These are phyloP conservation scores for Phorcus lineatus DNA, from an alignment of 2,888 invertebrate species.

Conservation along the genomic window DNA sequence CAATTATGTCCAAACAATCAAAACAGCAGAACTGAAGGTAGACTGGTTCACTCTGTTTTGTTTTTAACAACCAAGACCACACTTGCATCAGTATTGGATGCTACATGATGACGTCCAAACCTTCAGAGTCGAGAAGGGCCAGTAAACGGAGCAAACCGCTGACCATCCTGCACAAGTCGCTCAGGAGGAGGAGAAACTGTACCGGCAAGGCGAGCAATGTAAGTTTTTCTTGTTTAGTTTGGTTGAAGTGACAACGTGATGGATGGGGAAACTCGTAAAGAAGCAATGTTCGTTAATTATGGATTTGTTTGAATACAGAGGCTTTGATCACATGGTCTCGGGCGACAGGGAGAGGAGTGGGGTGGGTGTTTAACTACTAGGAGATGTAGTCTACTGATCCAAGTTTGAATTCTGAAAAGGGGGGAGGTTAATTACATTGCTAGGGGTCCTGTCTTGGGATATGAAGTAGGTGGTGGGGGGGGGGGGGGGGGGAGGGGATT, in stretches of 20 bases:
- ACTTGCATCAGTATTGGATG: too few species aligned
- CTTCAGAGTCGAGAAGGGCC: too few species aligned
- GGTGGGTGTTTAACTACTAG: background rate
- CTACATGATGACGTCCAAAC: too few species aligned
- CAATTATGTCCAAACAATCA: too few species aligned
- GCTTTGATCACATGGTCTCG: background rate
- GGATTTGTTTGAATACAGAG: slow-evolving; percentile 12
- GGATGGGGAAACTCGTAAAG: background rate
- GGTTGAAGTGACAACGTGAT: background rate
- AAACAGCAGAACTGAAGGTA: too few species aligned
- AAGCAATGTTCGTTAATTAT: background rate
- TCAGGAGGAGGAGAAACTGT: background rate
- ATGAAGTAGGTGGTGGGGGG: too few species aligned
- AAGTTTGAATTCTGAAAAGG: background rate
- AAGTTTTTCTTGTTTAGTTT: background rate
- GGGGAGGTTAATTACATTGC: too few species aligned
- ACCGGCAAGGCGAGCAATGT: background rate
- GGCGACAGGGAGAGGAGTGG: background rate
- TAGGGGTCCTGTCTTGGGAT: too few species aligned
- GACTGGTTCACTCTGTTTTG: too few species aligned
- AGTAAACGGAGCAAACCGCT: background rate
- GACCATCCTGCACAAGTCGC: background rate
- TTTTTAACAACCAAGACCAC: too few species aligned
- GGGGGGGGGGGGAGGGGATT: too few species aligned
- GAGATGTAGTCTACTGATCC: background rate